Conservation (phyloP, 2,888 invertebrate genomes). For the Sminthurides aquaticus region DNA sequence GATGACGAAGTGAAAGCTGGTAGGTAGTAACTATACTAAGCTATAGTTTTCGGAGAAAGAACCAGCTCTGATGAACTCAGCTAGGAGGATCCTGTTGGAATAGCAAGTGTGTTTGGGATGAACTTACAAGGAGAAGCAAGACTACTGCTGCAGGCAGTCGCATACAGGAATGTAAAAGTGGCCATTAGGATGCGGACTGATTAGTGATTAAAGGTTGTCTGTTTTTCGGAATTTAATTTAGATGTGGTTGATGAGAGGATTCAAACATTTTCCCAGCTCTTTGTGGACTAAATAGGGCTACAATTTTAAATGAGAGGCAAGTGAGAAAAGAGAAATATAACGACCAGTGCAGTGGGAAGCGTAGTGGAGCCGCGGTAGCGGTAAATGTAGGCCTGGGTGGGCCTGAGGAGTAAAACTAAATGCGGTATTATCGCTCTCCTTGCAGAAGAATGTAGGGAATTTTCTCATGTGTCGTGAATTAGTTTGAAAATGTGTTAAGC, state of each 20-base stretch:
- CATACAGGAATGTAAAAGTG: constrained; percentile 8
- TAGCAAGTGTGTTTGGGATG: too few relatives aligned
- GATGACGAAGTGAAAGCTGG: too few relatives aligned
- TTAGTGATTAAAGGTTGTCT: constrained; percentile 20
- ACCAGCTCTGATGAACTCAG: too few relatives aligned
- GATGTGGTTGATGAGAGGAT: constrained; percentile 4
- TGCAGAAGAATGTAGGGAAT: neutral
- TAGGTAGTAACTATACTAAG: too few relatives aligned
- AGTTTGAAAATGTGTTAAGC: neutral
- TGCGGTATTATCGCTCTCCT: neutral
- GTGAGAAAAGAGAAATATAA: neutral
- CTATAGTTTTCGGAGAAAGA: too few relatives aligned
- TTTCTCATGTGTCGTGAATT: neutral
- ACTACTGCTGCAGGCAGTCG: neutral
- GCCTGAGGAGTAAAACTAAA: too few relatives aligned
- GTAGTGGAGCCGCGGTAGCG: neutral
- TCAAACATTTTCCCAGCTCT: neutral
- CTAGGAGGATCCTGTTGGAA: too few relatives aligned
- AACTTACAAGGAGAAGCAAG: neutral
- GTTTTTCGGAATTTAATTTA: constrained; percentile 16
- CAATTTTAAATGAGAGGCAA: neutral
- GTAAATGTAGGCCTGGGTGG: too few relatives aligned
- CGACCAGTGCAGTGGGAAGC: too few relatives aligned
- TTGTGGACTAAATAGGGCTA: neutral
- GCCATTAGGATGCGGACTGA: constrained; percentile 19